Percentiles rank a stretch among this genome's conserved stretches.
Evolutionary conservation across 1,140 invertebrate genomes (phyloP).

Genomic region (Bombus terrestris): DNA sequence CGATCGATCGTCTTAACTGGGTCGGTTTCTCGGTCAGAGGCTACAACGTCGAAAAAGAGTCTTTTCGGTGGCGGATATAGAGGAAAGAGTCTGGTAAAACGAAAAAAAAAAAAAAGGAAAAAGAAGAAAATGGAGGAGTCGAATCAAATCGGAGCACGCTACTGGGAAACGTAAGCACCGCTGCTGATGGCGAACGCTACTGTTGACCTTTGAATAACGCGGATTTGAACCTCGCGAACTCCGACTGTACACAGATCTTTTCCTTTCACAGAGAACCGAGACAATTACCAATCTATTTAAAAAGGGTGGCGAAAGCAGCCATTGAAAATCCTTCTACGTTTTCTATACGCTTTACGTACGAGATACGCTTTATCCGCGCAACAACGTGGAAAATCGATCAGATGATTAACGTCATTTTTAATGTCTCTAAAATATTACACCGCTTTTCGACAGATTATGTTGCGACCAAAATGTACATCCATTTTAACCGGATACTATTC

Average conservation of each 20-base stretch:
- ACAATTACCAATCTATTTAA: neutral
- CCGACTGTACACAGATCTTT: neutral
- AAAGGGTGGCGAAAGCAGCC: neutral
- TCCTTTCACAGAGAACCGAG: neutral
- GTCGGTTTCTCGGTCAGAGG: constrained; percentile 47
- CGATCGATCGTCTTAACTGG: constrained; percentile 62
- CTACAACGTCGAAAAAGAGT: constrained; percentile 33
- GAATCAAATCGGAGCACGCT: neutral
- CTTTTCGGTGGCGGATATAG: neutral
- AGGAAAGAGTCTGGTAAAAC: neutral
- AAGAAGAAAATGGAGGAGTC: neutral
- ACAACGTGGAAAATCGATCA: no score
- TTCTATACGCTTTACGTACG: no score
- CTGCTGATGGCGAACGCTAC: no score
- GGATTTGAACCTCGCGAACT: neutral
- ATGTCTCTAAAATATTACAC: no score
- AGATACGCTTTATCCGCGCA: no score
- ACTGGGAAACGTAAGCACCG: neutral
- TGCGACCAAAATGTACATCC: no score
- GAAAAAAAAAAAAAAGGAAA: no score
- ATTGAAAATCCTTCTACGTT: no score
- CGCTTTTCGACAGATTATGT: no score
- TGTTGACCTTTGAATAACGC: neutral
- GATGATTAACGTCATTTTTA: no score
- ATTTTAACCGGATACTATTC: no score